A percentile compares a stretch with the other conserved stretches of the same genome.
phyloP scores from a whole-genome alignment of 2,797 vertebrate genomes.

The Steatocranus sp. region DNA sequence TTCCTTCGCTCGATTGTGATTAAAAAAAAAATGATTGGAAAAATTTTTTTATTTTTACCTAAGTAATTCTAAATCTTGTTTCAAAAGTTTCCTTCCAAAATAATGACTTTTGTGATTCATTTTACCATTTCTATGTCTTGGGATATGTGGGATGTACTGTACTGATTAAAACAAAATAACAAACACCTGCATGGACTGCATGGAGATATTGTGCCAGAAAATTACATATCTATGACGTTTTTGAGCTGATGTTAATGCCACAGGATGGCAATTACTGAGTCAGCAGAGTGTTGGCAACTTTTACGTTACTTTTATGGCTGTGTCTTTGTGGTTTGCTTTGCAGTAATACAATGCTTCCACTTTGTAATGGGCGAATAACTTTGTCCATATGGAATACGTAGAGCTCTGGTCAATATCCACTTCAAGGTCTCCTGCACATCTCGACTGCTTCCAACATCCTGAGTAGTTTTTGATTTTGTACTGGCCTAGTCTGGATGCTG shows the following conservation, averaged over 20 bases:
- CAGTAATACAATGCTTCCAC: neutral
- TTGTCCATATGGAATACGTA: neutral
- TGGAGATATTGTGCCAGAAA: neutral
- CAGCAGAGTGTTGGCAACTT: neutral
- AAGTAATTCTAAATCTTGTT: neutral
- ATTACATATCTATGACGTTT: neutral
- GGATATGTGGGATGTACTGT: neutral
- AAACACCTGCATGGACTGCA: neutral
- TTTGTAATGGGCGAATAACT: neutral
- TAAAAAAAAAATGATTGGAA: neutral
- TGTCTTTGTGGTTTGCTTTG: neutral
- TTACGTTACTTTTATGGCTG: neutral
- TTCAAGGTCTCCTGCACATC: neutral
- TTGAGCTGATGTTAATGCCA: neutral
- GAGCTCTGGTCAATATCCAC: neutral
- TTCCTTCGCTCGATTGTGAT: neutral
- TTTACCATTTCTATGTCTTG: neutral
- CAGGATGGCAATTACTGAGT: neutral
- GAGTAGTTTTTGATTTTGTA: neutral
- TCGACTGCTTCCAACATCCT: neutral
- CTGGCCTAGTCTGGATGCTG: neutral
- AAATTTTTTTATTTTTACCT: neutral
- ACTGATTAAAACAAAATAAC: neutral
- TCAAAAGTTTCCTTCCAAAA: neutral
- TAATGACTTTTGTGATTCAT: neutral